These are phyloP conservation scores for Ceratina calcarata DNA, from an alignment of 1,140 invertebrate genomes.

Conservation along the genomic window DNA sequence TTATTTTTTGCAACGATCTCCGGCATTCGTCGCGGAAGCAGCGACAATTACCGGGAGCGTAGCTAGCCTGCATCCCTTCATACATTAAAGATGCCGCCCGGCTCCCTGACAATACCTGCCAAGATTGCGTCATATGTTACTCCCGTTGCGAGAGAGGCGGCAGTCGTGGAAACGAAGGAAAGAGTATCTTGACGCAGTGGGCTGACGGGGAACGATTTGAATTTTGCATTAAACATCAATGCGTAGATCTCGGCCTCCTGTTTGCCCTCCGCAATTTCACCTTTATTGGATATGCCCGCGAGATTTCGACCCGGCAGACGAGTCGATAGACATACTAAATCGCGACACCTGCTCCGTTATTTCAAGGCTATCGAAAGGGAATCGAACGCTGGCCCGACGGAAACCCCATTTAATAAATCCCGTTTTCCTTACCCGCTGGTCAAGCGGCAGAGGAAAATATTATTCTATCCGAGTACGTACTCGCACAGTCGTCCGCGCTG, in stretches of 20 bases:
- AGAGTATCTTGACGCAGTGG: slow-evolving; percentile 22
- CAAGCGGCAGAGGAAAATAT: no score
- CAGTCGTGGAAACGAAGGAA: not conserved
- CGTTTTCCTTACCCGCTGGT: no score
- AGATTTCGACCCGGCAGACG: slow-evolving; percentile 6
- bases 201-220: slow-evolving; percentile 68
- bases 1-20: no score
- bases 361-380: no score
- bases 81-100: slow-evolving; percentile 75
- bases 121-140: slow-evolving; percentile 77
- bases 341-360: not conserved
- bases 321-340: not conserved
- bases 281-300: slow-evolving; percentile 70
- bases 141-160: slow-evolving; percentile 7
- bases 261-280: slow-evolving; percentile 69
- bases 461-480: no score
- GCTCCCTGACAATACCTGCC: slow-evolving; percentile 73
- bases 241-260: slow-evolving; percentile 60
- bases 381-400: no score
- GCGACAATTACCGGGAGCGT: slow-evolving; percentile 30
- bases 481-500: no score
- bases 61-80: slow-evolving; percentile 57
- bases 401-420: no score
- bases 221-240: slow-evolving; percentile 79
- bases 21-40: no score